Evolutionary conservation across 2,797 vertebrate species (phyloP).

Genomic region (Alectoris magna): DNA sequence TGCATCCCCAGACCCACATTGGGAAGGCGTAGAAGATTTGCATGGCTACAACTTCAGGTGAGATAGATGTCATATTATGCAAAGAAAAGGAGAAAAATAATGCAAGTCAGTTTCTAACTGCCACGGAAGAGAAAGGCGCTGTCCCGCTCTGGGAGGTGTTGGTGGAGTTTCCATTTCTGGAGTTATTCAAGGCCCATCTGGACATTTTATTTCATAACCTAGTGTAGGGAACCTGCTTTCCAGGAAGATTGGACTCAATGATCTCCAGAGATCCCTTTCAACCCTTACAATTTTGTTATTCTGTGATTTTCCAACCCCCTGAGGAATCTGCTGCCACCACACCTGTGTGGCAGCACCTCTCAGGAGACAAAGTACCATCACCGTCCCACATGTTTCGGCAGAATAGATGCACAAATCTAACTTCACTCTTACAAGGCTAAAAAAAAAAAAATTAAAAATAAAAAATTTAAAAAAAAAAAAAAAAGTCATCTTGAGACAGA

Average conservation of each 20-base stretch:
- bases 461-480: neutral
- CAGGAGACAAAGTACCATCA: neutral
- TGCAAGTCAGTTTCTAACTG: neutral
- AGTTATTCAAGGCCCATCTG: too few relatives aligned
- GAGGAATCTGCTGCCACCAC: too few relatives aligned
- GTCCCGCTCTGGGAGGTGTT: neutral
- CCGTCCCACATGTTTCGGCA: neutral
- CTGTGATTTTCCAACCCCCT: too few relatives aligned
- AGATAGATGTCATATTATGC: rapidly evolving
- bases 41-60: rapidly evolving
- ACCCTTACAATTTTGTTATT: too few relatives aligned
- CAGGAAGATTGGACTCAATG: too few relatives aligned
- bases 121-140: neutral
- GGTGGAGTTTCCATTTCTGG: too few relatives aligned
- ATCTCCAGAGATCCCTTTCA: too few relatives aligned
- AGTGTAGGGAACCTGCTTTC: too few relatives aligned
- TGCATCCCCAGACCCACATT: neutral
- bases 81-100: neutral
- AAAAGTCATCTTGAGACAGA: neutral
- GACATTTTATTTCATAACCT: too few relatives aligned
- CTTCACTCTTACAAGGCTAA: neutral
- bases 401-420: neutral
- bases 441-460: neutral
- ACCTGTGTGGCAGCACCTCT: neutral
- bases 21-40: neutral